phyloP scores from a whole-genome alignment of 1,140 invertebrate genomes.

The Argopecten irradians region DNA sequence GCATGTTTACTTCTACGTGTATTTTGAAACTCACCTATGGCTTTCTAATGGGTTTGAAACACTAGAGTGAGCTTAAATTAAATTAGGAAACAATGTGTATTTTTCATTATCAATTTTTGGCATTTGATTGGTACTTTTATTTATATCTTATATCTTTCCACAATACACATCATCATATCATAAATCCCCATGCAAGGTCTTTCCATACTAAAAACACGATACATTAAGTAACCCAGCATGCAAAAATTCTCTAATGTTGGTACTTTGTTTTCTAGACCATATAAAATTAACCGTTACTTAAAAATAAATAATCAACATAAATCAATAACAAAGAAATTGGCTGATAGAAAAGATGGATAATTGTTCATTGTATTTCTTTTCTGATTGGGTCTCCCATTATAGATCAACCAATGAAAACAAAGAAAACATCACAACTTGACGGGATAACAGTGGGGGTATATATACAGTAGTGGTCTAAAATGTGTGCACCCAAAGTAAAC shows the following conservation, averaged over 20 bases:
- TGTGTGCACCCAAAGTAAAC: constrained; percentile 20
- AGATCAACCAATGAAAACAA: not conserved
- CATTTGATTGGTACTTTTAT: too few relatives aligned
- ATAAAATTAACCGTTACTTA: not conserved
- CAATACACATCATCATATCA: not conserved
- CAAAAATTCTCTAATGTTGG: not conserved
- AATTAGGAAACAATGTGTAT: too few relatives aligned
- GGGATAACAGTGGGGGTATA: not conserved
- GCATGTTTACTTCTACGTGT: too few relatives aligned
- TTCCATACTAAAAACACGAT: not conserved
- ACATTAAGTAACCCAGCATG: not conserved
- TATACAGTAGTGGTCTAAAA: not conserved
- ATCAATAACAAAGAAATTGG: not conserved
- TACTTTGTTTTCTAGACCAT: not conserved
- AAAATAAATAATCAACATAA: too few relatives aligned
- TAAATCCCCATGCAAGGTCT: not conserved
- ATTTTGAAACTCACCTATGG: too few relatives aligned
- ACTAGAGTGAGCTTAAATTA: too few relatives aligned
- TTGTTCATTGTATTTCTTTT: not conserved
- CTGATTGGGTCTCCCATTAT: not conserved
- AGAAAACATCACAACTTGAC: not conserved
- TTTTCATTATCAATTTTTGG: too few relatives aligned
- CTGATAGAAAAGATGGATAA: not conserved
- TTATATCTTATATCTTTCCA: too few relatives aligned
- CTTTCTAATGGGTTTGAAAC: too few relatives aligned